phyloP scores from a whole-genome alignment of 2,888 invertebrate genomes.

The Odontocerum albicorne region DNA sequence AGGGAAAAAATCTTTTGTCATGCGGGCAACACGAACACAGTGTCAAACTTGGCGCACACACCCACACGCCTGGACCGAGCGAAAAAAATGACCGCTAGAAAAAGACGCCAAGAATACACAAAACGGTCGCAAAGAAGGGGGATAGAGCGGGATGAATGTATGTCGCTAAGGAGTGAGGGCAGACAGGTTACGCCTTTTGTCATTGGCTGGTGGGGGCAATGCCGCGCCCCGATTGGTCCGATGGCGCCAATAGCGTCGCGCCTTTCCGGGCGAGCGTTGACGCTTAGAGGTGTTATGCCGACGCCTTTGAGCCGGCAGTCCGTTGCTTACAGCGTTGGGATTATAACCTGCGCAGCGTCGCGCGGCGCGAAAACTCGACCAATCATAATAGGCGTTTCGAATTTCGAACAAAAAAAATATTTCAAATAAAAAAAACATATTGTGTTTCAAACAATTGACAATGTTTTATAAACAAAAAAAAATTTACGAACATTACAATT shows the following conservation, averaged over 20 bases:
- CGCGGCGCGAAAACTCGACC: conserved; percentile 28
- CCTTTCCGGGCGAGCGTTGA: conserved; percentile 46
- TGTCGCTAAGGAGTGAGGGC: conserved; percentile 46
- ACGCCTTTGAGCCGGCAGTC: conserved; percentile 41
- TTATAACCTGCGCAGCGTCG: conserved; percentile 43
- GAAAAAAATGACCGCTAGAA: conserved; percentile 32
- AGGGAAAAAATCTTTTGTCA: background rate
- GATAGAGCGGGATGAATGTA: conserved; percentile 35
- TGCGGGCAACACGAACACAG: conserved; percentile 1
- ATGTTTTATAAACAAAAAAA: background rate
- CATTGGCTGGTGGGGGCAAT: conserved; percentile 48
- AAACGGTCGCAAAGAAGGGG: conserved; percentile 35
- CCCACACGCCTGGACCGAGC: conserved; percentile 13
- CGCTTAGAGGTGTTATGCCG: conserved; percentile 39
- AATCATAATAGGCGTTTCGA: background rate
- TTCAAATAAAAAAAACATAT: background rate
- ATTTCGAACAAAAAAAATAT: background rate
- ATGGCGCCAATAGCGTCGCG: conserved; percentile 57
- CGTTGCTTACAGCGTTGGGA: conserved; percentile 41
- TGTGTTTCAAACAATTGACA: background rate
- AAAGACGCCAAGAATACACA: conserved; percentile 33
- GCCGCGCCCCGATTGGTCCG: conserved; percentile 54
- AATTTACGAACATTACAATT: background rate
- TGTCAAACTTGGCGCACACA: conserved; percentile 2
- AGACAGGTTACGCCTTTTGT: conserved; percentile 50